phyloP scores from a whole-genome alignment of 1,140 invertebrate species.

The Drosophila sechellia region DNA sequence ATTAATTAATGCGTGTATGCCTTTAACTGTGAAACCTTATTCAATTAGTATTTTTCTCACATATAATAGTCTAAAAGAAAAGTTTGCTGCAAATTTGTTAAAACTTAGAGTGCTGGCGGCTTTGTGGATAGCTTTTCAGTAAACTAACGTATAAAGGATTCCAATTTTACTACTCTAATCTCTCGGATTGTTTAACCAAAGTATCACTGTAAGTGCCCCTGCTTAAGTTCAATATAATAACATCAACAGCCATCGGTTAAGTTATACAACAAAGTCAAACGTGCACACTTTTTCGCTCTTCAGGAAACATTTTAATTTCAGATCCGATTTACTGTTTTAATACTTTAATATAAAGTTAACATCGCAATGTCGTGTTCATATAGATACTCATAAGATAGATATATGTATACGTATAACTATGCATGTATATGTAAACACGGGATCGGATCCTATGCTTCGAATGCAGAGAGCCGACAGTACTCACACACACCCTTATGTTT shows the following conservation, averaged over 20 bases:
- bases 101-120: background rate
- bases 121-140: background rate
- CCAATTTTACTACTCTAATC: too few species aligned
- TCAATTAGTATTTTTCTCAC: background rate
- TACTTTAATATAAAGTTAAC: background rate
- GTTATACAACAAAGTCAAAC: too few species aligned
- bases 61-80: background rate
- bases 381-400: background rate
- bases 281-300: background rate
- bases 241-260: too few species aligned
- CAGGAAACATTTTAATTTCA: too few species aligned
- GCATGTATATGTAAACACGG: background rate
- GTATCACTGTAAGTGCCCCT: background rate
- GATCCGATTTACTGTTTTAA: background rate
- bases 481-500: constrained; percentile 38
- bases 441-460: constrained; percentile 20
- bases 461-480: constrained; percentile 16
- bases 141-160: background rate
- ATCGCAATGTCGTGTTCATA: background rate
- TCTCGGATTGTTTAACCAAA: background rate
- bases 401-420: background rate
- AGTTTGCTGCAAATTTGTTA: background rate
- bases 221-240: too few species aligned
- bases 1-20: constrained; percentile 5
- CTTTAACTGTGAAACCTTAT: constrained; percentile 1